These are phyloP conservation scores for Tupaia tana DNA, from an alignment of 2,113 vertebrate species.

Conservation along the genomic window DNA sequence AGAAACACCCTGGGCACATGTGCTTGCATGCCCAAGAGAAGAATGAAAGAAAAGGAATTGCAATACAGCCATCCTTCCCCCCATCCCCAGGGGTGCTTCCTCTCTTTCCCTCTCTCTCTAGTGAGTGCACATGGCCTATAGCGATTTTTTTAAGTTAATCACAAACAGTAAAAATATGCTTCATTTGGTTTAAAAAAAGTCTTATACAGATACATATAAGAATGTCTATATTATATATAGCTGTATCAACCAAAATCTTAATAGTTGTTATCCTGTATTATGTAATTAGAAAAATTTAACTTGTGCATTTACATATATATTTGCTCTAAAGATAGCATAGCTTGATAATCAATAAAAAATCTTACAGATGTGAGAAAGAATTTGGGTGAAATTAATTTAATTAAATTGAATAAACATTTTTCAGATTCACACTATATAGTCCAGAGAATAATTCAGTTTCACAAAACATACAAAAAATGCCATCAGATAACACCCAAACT, in stretches of 20 bases:
- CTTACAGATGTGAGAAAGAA: neutral
- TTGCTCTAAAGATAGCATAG: neutral
- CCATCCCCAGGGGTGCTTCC: too few relatives aligned
- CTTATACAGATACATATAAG: neutral
- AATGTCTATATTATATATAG: neutral
- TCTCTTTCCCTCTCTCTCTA: too few relatives aligned
- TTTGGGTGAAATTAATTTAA: neutral
- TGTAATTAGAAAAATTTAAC: neutral
- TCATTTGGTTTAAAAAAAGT: slow-evolving; percentile 13
- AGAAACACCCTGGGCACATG: too few relatives aligned
- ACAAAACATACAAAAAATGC: neutral
- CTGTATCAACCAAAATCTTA: neutral
- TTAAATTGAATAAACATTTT: neutral
- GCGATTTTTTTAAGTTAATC: neutral
- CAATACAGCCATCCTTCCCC: too few relatives aligned
- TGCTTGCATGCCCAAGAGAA: too few relatives aligned
- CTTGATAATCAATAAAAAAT: neutral
- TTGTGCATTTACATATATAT: neutral
- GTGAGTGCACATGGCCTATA: too few relatives aligned
- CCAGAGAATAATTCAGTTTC: neutral
- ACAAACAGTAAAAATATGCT: neutral
- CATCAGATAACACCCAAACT: neutral
- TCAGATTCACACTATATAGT: neutral
- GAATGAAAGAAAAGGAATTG: too few relatives aligned
- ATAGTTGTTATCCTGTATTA: neutral